These are phyloP conservation scores for Drosophila sulfurigaster DNA, from an alignment of 1,140 invertebrate species.

Conservation along the genomic window DNA sequence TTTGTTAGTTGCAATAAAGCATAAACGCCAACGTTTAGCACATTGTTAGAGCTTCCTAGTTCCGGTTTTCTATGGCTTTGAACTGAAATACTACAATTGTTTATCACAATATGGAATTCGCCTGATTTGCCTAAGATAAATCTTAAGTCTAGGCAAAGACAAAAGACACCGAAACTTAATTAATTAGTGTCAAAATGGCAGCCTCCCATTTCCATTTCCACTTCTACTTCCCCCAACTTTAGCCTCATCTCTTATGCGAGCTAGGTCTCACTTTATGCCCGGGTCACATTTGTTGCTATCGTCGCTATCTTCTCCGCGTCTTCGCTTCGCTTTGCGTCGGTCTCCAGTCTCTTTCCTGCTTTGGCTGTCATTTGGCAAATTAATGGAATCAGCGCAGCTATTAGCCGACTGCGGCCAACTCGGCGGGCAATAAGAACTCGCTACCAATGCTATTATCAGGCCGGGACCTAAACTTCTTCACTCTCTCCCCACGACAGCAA, in stretches of 20 bases:
- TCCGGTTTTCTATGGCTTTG: background rate
- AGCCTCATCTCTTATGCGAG: no score
- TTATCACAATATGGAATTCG: conserved; percentile 31
- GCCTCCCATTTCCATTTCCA: background rate
- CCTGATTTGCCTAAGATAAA: conserved; percentile 56
- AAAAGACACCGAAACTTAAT: conserved; percentile 68
- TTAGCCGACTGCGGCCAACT: conserved; percentile 70
- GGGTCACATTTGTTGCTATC: conserved; percentile 37
- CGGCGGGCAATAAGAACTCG: conserved; percentile 31
- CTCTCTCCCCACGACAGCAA: background rate
- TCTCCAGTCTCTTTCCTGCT: conserved; percentile 11
- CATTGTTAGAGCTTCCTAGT: background rate
- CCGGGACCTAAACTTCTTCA: background rate
- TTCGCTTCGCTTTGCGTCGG: background rate
- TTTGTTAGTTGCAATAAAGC: conserved; percentile 28
- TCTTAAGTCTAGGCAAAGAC: conserved; percentile 14
- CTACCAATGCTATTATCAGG: conserved; percentile 37
- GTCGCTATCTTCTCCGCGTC: background rate
- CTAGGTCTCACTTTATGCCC: background rate
- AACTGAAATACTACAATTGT: background rate
- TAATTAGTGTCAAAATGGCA: conserved; percentile 78
- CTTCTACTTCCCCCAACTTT: background rate
- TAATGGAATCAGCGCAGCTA: conserved; percentile 81
- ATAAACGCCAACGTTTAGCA: conserved; percentile 27
- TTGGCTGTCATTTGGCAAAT: conserved; percentile 77